A percentile compares a stretch with the other conserved stretches of the same genome.
Evolutionary conservation across 2,113 vertebrate species (phyloP).

Genomic region (Aspidoscelis tigris): DNA sequence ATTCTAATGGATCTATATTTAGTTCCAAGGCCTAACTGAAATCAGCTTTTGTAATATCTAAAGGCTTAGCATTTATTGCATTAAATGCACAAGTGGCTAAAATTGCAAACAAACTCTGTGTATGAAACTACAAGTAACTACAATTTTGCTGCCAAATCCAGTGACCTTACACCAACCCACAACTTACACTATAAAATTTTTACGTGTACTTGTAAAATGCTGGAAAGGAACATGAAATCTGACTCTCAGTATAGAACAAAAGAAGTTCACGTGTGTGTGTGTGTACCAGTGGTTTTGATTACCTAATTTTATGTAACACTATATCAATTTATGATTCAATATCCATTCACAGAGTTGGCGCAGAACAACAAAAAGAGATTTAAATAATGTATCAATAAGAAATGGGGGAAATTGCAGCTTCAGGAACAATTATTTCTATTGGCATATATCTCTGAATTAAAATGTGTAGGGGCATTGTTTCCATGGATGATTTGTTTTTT

Average conservation of each 20-base stretch:
- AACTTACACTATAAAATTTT: conserved; percentile 71
- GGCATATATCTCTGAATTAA: conserved; percentile 33
- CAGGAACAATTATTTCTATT: conserved; percentile 47
- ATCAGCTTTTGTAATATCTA: conserved; percentile 52
- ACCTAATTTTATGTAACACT: conserved; percentile 49
- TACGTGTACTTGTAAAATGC: conserved; percentile 64
- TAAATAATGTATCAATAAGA: conserved; percentile 38
- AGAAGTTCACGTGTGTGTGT: neutral
- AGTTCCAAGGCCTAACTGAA: conserved; percentile 33
- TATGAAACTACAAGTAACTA: conserved; percentile 45
- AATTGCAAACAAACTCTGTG: conserved; percentile 44
- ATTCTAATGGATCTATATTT: conserved; percentile 38
- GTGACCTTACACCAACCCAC: conserved; percentile 63
- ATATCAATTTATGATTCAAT: conserved; percentile 52
- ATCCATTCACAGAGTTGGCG: conserved; percentile 40
- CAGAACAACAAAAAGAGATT: conserved; percentile 41
- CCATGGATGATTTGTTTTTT: conserved; percentile 14
- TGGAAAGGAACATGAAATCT: conserved; percentile 69
- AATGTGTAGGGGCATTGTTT: neutral
- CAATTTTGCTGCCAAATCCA: conserved; percentile 59
- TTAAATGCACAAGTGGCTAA: conserved; percentile 38
- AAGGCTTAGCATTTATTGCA: conserved; percentile 51
- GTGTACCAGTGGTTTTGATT: conserved; percentile 15
- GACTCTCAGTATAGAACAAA: conserved; percentile 55
- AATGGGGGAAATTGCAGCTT: conserved; percentile 42